phyloP scores from a whole-genome alignment of 1,140 invertebrate species.

The Homarus americanus region DNA sequence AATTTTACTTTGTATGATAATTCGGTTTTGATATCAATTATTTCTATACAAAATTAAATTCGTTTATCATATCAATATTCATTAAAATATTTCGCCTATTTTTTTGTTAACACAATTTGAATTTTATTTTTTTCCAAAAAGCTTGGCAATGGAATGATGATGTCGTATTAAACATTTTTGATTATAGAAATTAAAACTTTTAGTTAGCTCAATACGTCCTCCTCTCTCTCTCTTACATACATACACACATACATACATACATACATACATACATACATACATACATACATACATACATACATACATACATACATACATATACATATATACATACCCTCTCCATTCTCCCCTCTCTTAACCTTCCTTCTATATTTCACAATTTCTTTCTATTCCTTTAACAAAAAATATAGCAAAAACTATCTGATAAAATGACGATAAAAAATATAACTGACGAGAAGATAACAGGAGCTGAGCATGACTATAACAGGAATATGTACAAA shows the following conservation, averaged over 20 bases:
- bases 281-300: background rate
- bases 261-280: background rate
- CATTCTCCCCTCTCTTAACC: too few relatives aligned
- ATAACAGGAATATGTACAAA: background rate
- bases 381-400: too few relatives aligned
- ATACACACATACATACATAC: background rate
- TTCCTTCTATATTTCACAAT: too few relatives aligned
- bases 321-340: too few relatives aligned
- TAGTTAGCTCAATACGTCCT: too few relatives aligned
- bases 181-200: too few relatives aligned
- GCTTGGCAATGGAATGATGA: too few relatives aligned
- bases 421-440: too few relatives aligned
- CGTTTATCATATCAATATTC: background rate
- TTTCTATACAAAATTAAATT: background rate
- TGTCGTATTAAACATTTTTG: too few relatives aligned
- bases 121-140: background rate
- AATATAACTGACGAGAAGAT: background rate
- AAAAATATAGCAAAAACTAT: too few relatives aligned
- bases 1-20: conserved; percentile 2
- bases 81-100: background rate
- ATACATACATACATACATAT: too few relatives aligned
- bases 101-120: background rate
- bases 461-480: background rate
- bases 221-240: too few relatives aligned
- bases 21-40: background rate